phyloP scores from a whole-genome alignment of 2,888 invertebrate genomes.

The Microplitis manilae region DNA sequence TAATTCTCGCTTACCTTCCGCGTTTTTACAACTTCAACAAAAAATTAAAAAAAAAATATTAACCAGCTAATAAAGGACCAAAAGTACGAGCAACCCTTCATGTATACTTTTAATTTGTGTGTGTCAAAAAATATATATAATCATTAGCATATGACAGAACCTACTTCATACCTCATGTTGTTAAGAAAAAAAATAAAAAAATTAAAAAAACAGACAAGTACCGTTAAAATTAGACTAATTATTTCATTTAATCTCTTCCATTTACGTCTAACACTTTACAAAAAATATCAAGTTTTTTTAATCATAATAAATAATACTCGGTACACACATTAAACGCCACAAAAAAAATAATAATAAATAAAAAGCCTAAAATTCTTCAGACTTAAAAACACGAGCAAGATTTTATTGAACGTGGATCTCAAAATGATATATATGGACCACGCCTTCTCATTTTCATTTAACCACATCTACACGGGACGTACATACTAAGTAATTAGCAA shows the following conservation, averaged over 20 bases:
- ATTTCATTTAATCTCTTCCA: background rate
- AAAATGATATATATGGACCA: constrained; percentile 55
- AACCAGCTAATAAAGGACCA: constrained; percentile 12
- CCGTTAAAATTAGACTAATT: constrained; percentile 23
- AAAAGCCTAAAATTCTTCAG: background rate
- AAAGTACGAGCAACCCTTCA: background rate
- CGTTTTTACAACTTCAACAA: background rate
- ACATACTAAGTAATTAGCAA: constrained; percentile 54
- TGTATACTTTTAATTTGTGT: background rate
- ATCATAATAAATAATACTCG: background rate
- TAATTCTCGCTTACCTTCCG: constrained; percentile 1
- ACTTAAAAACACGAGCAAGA: constrained; percentile 11
- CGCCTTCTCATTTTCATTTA: constrained; percentile 58
- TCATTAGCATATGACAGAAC: background rate
- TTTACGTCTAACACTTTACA: background rate
- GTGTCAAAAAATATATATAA: background rate
- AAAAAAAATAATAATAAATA: background rate
- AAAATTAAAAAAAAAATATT: constrained; percentile 9
- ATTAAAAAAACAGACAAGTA: constrained; percentile 10
- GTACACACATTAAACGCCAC: background rate
- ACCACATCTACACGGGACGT: background rate
- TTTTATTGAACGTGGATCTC: constrained; percentile 31
- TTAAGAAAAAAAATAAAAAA: constrained; percentile 5
- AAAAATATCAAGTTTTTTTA: background rate
- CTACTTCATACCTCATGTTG: constrained; percentile 3